A percentile compares a stretch with the other conserved stretches of the same genome.
These are phyloP conservation scores for Mustelus asterias DNA, from an alignment of 2,113 vertebrate genomes.

Conservation along the genomic window DNA sequence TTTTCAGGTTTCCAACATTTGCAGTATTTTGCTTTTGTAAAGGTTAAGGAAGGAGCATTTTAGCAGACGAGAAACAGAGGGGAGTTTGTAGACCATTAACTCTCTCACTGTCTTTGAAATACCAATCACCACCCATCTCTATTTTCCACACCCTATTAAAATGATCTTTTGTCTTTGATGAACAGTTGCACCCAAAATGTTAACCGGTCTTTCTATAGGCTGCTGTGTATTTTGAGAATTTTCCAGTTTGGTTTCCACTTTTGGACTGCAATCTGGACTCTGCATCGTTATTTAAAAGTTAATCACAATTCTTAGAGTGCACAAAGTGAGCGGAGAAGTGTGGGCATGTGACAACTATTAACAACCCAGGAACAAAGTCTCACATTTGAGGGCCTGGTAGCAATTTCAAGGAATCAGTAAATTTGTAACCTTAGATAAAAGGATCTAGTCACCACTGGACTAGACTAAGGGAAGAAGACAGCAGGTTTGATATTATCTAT, in stretches of 20 bases:
- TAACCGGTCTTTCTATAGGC: not conserved
- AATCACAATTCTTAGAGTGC: not conserved
- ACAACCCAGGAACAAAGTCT: not conserved
- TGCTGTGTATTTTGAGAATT: not conserved
- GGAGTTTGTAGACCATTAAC: not conserved
- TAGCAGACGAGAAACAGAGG: not conserved
- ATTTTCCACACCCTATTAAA: not conserved
- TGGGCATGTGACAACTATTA: not conserved
- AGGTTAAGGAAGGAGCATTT: not conserved
- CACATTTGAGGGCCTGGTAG: not conserved
- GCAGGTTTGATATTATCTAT: not conserved
- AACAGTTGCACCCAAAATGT: not conserved
- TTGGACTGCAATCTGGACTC: not conserved
- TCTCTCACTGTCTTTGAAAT: not conserved
- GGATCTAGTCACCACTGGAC: not conserved
- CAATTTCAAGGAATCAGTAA: not conserved
- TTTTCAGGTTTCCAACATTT: too few species aligned
- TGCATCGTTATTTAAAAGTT: not conserved
- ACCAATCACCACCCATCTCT: not conserved
- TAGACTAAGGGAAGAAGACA: not conserved
- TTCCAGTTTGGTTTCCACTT: not conserved
- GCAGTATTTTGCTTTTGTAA: not conserved
- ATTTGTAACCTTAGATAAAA: not conserved
- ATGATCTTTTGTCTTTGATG: not conserved
- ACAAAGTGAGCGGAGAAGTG: not conserved